Base-by-base conservation (phyloP, 2,113 vertebrate genomes). In the Neolamprologus tretocephalus region DNA sequence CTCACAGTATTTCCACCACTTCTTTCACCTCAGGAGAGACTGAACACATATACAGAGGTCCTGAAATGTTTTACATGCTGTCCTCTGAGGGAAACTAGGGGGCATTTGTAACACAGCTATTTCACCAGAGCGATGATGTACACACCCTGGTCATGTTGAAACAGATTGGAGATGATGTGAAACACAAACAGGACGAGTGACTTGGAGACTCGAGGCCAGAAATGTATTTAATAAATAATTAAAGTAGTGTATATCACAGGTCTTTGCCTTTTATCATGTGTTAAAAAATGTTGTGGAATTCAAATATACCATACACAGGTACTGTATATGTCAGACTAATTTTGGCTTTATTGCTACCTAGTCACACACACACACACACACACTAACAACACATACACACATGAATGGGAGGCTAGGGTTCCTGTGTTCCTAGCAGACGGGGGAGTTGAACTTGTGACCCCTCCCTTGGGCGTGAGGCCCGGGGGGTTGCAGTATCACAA, bases 401-500 rank as follows among this genome's bases (percentile, higher is more conserved):
- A 87, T 8, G 90, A 23, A 86, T 35, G 82, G 61, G 84, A 87
- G 89, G 85, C 68, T 75, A 17, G 86, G 85, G 87, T 91, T 94
- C 66, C 90, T 90, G 73, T 94, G 91, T 93, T 92, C 93, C 94
- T 89, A 91, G 92, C 90, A 95, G 95, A 95, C 87, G 80, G 92
- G 93, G 92, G 93, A 94, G 90, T 55, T 97, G 95, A 97, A 97
- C 96, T 96, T 95, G 87, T 96, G 94, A 97, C 95, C 96, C 84
- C 89, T 94, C 92, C 92, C 91, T 91, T 91, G 91, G 91, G 92
- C 80, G 78, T 71, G 93, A 91, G 93, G 94, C 90, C 93, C 90
- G 54, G 81, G 85, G 92, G 92, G 87, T 85, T 92, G 91, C 84
- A 92, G 85, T 91, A 94, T 96, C 94, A 96, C 92, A 81, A 93